A percentile compares a stretch with the other conserved stretches of the same genome.
Conservation (phyloP, 1,140 invertebrate species). For the Drosophila yakuba region DNA sequence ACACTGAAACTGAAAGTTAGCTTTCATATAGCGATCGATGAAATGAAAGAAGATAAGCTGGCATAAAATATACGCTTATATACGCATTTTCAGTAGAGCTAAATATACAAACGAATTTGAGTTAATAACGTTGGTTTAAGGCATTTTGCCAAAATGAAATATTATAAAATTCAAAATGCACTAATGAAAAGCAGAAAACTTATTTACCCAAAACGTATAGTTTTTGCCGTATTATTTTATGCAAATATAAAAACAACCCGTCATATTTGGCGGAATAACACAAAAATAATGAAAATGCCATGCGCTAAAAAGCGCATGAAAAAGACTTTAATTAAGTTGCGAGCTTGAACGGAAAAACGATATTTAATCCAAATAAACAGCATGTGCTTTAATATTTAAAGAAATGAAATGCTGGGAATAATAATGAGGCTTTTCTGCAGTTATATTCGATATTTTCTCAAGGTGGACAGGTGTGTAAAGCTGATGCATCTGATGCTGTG, state of each 20-base stretch:
- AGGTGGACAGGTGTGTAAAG: background rate
- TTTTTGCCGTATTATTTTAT: background rate
- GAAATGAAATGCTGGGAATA: background rate
- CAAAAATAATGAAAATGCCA: background rate
- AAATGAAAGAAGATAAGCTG: too few relatives aligned
- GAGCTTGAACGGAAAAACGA: background rate
- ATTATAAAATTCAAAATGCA: background rate
- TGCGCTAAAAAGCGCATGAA: background rate
- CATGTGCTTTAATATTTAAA: background rate
- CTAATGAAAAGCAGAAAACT: background rate
- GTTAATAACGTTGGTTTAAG: too few relatives aligned
- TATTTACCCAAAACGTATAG: background rate
- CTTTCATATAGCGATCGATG: too few relatives aligned
- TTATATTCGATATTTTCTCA: background rate
- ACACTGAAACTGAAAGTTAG: too few relatives aligned
- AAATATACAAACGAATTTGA: too few relatives aligned
- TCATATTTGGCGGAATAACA: background rate
- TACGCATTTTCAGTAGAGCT: too few relatives aligned
- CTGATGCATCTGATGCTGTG: background rate
- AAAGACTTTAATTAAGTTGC: background rate
- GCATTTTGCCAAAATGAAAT: too few relatives aligned
- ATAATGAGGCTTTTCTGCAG: background rate
- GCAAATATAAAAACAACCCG: background rate
- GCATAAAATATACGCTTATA: too few relatives aligned
- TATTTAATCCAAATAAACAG: background rate